These are phyloP conservation scores for Lasioglossum albipes DNA, from an alignment of 1,140 invertebrate species.

Conservation along the genomic window DNA sequence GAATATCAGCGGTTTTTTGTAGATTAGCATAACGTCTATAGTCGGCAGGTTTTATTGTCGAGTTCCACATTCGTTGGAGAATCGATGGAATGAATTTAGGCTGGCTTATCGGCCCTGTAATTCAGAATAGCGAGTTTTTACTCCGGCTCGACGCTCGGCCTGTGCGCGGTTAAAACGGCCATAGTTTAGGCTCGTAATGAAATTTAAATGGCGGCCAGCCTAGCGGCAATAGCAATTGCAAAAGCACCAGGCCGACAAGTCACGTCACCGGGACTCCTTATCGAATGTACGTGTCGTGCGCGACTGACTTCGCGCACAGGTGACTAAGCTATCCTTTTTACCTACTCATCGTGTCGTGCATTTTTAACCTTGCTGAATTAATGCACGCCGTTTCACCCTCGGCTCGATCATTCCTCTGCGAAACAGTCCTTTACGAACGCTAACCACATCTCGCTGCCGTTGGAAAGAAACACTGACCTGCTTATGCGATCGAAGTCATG, in stretches of 20 bases:
- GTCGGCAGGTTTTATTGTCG: no score
- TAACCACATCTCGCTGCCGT: no score
- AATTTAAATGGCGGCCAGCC: conserved; percentile 63
- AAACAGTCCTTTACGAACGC: background rate
- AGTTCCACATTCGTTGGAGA: no score
- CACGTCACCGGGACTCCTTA: conserved; percentile 59
- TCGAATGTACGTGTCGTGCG: conserved; percentile 59
- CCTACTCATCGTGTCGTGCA: conserved; percentile 50
- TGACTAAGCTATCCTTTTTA: conserved; percentile 64
- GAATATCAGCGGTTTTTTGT: no score
- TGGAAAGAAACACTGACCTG: no score
- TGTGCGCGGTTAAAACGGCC: conserved; percentile 33
- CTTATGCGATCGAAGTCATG: no score
- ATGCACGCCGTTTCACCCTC: conserved; percentile 1
- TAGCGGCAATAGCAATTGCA: conserved; percentile 43
- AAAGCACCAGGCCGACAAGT: conserved; percentile 31
- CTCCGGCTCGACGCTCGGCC: background rate
- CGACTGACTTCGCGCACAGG: conserved; percentile 8
- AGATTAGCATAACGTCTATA: no score
- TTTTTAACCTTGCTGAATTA: conserved; percentile 29
- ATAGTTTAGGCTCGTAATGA: conserved; percentile 58
- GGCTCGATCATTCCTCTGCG: background rate
- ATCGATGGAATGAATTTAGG: no score
- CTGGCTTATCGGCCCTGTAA: no score
- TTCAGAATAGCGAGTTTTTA: no score